Evolutionary conservation across 2,113 vertebrate species (phyloP).

Genomic region (Rynchops niger): DNA sequence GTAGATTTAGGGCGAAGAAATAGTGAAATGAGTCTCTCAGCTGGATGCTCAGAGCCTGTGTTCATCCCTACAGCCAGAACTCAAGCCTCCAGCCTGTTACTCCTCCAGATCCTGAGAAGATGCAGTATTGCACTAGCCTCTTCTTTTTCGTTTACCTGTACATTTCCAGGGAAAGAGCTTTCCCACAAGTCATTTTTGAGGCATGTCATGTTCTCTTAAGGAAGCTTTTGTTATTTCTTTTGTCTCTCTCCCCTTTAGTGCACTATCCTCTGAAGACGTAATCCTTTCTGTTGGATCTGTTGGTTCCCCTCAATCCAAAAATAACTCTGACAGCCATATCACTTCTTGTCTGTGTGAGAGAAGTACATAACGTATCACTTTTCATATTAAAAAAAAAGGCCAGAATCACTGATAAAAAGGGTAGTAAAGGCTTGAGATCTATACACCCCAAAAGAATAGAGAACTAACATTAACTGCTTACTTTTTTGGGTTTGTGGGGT

Average conservation of each 20-base stretch:
- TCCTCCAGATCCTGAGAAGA: background rate
- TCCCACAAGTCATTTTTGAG: background rate
- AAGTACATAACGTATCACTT: background rate
- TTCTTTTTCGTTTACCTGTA: background rate
- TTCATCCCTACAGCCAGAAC: background rate
- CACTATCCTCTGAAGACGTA: background rate
- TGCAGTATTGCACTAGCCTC: background rate
- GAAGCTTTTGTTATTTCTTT: background rate
- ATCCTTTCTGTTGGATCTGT: background rate
- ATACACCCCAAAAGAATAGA: background rate
- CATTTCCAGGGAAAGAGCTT: background rate
- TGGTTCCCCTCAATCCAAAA: background rate
- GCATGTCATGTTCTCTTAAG: background rate
- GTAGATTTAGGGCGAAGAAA: constrained; percentile 21
- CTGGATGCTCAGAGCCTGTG: background rate
- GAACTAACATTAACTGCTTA: background rate
- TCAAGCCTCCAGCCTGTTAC: background rate
- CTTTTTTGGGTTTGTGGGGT: no score
- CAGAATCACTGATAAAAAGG: background rate
- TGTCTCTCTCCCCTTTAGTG: background rate
- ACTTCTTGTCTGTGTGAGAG: background rate
- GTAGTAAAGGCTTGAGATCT: background rate
- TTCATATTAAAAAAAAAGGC: background rate
- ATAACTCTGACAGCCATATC: background rate
- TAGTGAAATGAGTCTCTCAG: background rate